Base-by-base conservation (phyloP, 1,140 invertebrate genomes). In the Pogonomyrmex barbatus region DNA sequence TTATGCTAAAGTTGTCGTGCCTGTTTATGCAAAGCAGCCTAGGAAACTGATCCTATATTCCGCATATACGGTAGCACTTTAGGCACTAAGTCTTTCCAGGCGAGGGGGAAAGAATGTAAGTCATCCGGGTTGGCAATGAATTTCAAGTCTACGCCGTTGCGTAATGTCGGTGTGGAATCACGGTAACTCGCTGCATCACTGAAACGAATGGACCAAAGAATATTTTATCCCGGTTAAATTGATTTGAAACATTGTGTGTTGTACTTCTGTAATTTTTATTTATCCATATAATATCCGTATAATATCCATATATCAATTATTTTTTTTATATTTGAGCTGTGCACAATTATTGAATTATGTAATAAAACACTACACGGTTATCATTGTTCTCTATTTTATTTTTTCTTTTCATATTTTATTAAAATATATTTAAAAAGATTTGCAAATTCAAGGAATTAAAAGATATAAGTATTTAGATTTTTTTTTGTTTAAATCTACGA, bases 31-130 rank as follows among this genome's bases (percentile, higher is more conserved):
- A 87, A 88, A 88, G 47, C 68, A 73, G 79, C 14, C 71, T n/a
- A 63, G 63, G 67, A 88, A 88, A 88, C 86, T 88, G 86, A 88
- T 88, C 87, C 65, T 36, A 88, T 85, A 88, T 88, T 88, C 86
- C 78, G 79, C 62, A 78, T 79, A 79, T 81, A 87, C 85, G 70
- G 67, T 87, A 39, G 30, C 78, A 86, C 87, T 58, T 82, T 75
- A 88, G 76, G 62, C 86, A 54, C 77, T 85, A 87, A 88, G 70
- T 87, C 86, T 84, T 71, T 75, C 54, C n/a, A 68, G 54, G 47
- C 45, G 67, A 67, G 68, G 24, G 62, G 12, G 42, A 87, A 89
- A 89, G 73, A 88, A 82, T 85, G 68, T 87, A 77, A 77, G 86
- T 75, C 81, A 85, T 17, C 60, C 54, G 17, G 17, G n/a, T 33